phyloP scores from a whole-genome alignment of 1,140 invertebrate species.

The Eurosta solidaginis region DNA sequence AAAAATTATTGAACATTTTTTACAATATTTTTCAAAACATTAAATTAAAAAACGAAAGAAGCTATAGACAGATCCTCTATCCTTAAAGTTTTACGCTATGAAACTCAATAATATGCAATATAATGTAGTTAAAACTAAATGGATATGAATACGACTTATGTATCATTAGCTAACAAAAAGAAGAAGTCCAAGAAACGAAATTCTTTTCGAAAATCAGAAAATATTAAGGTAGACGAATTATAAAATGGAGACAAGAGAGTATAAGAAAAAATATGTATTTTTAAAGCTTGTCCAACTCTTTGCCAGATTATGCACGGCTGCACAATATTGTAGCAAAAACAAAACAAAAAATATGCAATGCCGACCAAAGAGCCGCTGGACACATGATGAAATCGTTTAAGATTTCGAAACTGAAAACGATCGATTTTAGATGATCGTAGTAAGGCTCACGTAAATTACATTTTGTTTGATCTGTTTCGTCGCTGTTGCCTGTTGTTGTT shows the following conservation, averaged over 20 bases:
- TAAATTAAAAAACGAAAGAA: no score
- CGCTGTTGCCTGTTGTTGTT: slow-evolving; percentile 33
- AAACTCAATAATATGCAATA: not conserved
- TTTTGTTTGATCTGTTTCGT: slow-evolving; percentile 59
- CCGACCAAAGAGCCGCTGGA: not conserved
- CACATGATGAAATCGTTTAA: not conserved
- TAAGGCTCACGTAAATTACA: slow-evolving; percentile 43
- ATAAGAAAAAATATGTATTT: not conserved
- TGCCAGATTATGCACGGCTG: not conserved
- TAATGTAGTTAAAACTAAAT: not conserved
- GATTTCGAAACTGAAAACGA: slow-evolving; percentile 16
- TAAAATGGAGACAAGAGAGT: not conserved
- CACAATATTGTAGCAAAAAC: not conserved
- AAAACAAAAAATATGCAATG: not conserved
- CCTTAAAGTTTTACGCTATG: not conserved
- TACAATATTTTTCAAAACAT: no score
- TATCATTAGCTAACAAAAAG: not conserved
- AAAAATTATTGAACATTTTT: no score
- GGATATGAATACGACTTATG: not conserved
- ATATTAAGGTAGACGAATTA: slow-evolving; percentile 15
- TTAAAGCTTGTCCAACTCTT: not conserved
- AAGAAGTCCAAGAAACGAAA: not conserved
- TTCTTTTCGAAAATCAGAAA: not conserved
- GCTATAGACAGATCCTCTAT: no score
- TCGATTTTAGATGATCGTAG: not conserved